These are phyloP conservation scores for Bombyx mandarina DNA, from an alignment of 1,140 invertebrate species.

Conservation along the genomic window DNA sequence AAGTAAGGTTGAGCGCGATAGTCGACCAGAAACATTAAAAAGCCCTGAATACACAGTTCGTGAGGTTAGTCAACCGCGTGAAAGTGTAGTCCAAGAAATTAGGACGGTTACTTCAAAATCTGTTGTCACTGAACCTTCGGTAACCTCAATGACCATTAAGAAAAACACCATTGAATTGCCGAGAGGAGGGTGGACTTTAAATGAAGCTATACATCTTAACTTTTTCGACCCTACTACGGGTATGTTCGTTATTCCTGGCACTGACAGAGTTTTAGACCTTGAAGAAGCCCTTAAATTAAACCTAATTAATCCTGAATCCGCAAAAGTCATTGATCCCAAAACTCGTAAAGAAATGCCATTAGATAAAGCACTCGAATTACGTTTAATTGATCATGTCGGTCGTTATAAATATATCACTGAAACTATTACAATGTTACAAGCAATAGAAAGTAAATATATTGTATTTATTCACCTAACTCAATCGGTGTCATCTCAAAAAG, in stretches of 20 bases:
- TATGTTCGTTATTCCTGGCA: conserved; percentile 89
- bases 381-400: conserved; percentile 83
- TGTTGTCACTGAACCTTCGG: conserved; percentile 55
- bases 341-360: conserved; percentile 80
- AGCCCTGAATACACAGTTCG: conserved; percentile 45
- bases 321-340: conserved; percentile 81
- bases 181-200: conserved; percentile 83
- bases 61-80: conserved; percentile 35
- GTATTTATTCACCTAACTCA: conserved; percentile 67
- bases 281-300: conserved; percentile 89
- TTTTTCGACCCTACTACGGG: conserved; percentile 87
- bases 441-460: conserved; percentile 79
- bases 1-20: conserved; percentile 53
- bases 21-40: conserved; percentile 64
- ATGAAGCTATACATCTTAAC: conserved; percentile 82
- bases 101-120: conserved; percentile 51
- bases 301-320: conserved; percentile 87
- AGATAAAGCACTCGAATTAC: conserved; percentile 81
- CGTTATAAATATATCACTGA: conserved; percentile 75
- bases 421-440: conserved; percentile 82
- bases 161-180: conserved; percentile 81
- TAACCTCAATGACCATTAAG: conserved; percentile 59
- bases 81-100: conserved; percentile 34
- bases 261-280: conserved; percentile 87
- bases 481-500: conserved; percentile 60